A percentile compares a stretch with the other conserved stretches of the same genome.
phyloP scores from a whole-genome alignment of 2,113 vertebrate genomes.

The Otocyon megalotis region DNA sequence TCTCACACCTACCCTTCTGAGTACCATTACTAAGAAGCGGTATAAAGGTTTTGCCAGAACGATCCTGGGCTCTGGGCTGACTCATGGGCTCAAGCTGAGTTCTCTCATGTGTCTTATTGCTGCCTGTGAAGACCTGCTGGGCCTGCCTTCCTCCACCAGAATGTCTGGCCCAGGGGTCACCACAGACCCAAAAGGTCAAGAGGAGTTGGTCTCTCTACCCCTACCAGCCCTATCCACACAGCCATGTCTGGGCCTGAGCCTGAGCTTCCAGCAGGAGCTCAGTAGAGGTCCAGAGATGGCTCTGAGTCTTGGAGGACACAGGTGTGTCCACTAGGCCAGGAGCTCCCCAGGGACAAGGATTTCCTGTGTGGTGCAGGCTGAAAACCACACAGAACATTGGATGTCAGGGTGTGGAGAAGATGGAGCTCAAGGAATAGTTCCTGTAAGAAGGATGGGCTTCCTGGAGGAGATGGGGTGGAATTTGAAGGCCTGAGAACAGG shows the following conservation, averaged over 20 bases:
- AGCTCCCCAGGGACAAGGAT: background rate
- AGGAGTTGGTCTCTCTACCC: background rate
- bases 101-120: background rate
- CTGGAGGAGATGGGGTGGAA: background rate
- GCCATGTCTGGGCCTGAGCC: background rate
- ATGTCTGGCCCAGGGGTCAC: background rate
- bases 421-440: background rate
- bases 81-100: background rate
- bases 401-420: background rate
- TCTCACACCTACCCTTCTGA: background rate
- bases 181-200: background rate
- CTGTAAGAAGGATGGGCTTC: background rate
- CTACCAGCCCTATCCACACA: accelerated
- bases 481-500: background rate
- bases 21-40: background rate
- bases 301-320: background rate
- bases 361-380: background rate
- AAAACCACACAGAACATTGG: background rate
- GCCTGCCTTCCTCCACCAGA: background rate
- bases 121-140: background rate
- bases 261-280: background rate
- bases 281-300: background rate
- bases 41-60: background rate
- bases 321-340: background rate
- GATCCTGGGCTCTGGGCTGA: background rate